Evolutionary conservation across 2,113 vertebrate species (phyloP).

Genomic region (Tonatia bakeri): DNA sequence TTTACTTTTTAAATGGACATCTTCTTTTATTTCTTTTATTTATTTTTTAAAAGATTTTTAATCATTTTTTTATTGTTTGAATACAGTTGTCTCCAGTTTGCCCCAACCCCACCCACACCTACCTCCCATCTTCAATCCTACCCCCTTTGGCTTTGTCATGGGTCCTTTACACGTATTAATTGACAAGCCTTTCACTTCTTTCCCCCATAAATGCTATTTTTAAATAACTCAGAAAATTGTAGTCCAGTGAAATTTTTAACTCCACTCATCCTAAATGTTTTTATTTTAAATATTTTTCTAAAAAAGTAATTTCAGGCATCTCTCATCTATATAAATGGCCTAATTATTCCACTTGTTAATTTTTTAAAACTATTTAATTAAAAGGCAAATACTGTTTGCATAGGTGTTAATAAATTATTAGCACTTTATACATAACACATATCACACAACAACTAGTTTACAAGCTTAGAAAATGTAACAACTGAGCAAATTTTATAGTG

Average conservation of each 20-base stretch:
- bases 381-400: slow-evolving; percentile 49
- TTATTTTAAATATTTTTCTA: slow-evolving; percentile 1
- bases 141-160: too few species aligned
- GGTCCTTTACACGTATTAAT: too few species aligned
- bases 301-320: not conserved
- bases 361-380: slow-evolving; percentile 24
- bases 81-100: too few species aligned
- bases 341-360: slow-evolving; percentile 38
- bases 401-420: slow-evolving; percentile 64
- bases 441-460: slow-evolving; percentile 19
- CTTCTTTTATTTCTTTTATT: too few species aligned
- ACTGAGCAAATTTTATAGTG: slow-evolving; percentile 46
- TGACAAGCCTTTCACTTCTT: too few species aligned
- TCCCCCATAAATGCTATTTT: not conserved
- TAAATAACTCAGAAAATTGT: slow-evolving; percentile 3
- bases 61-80: too few species aligned
- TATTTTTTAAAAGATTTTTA: too few species aligned
- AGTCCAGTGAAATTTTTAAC: not conserved
- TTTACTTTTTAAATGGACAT: not conserved
- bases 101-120: too few species aligned
- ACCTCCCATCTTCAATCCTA: too few species aligned
- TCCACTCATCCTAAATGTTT: not conserved
- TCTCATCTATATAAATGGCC: not conserved
- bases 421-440: slow-evolving; percentile 19
- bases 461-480: slow-evolving; percentile 49